Evolutionary conservation across 2,113 vertebrate genomes (phyloP).

Genomic region (Brachypteracias leptosomus): DNA sequence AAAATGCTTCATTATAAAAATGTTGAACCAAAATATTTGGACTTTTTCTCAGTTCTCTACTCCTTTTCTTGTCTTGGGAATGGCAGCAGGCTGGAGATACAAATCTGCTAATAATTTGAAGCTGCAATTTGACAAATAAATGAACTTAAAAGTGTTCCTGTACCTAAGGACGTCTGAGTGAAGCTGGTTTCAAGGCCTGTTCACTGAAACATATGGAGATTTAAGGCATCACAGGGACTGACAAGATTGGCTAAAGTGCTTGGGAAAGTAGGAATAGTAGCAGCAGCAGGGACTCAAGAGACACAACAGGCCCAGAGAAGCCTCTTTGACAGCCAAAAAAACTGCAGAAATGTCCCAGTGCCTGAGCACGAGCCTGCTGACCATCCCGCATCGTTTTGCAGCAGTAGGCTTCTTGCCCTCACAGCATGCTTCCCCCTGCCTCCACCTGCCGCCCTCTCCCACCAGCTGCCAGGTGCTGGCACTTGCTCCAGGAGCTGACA

Average conservation of each 20-base stretch:
- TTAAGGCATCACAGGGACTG: not conserved
- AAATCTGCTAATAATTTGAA: not conserved
- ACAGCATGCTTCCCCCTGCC: not conserved
- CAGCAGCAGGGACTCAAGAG: not conserved
- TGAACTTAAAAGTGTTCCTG: not conserved
- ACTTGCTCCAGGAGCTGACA: not conserved
- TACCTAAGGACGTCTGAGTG: not conserved
- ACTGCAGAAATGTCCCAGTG: not conserved
- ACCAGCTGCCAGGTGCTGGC: not conserved
- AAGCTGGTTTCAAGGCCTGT: not conserved
- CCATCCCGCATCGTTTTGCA: not conserved
- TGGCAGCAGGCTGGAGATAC: not conserved
- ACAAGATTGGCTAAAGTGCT: not conserved
- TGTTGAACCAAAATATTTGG: not conserved
- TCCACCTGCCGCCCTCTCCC: not conserved
- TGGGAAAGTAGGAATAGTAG: not conserved
- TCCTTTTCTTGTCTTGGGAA: not conserved
- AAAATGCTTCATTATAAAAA: not conserved
- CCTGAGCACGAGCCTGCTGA: not conserved
- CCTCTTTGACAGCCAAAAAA: not conserved
- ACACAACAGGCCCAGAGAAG: not conserved
- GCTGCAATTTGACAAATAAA: not conserved
- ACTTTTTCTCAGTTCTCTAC: not conserved
- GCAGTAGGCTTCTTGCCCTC: not conserved
- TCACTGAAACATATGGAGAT: not conserved